Evolutionary conservation across 2,888 invertebrate genomes (phyloP).

Genomic region (Cryptosula pallasiana): DNA sequence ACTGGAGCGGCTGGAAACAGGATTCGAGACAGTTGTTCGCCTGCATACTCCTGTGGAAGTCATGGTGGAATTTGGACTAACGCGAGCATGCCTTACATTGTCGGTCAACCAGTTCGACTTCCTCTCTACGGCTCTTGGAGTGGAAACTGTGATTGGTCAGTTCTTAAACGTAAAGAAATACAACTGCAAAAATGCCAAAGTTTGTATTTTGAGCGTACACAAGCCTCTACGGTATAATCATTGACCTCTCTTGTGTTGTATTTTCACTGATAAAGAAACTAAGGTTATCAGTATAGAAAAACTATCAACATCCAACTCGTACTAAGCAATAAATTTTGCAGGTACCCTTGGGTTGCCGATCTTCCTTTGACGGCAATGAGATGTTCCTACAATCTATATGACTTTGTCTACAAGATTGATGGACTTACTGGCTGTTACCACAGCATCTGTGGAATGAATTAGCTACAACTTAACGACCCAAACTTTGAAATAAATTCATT

Average conservation of each 20-base stretch:
- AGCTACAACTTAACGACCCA: too few species aligned
- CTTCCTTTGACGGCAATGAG: neutral
- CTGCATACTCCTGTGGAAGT: neutral
- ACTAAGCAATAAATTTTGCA: too few species aligned
- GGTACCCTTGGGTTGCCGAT: neutral
- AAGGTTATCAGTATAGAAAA: too few species aligned
- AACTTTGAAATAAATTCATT: too few species aligned
- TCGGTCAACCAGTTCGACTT: neutral
- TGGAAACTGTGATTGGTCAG: neutral
- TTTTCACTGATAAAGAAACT: too few species aligned
- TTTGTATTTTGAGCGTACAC: too few species aligned
- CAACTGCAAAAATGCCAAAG: too few species aligned
- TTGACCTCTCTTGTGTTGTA: too few species aligned
- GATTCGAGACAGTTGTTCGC: neutral
- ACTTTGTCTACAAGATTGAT: neutral
- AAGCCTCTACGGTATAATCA: too few species aligned
- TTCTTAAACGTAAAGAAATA: too few species aligned
- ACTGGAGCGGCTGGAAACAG: neutral
- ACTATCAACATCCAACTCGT: too few species aligned
- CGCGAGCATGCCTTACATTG: neutral
- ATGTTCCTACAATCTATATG: too few species aligned
- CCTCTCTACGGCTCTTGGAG: neutral
- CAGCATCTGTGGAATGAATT: constrained; percentile 2
- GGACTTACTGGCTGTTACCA: neutral
- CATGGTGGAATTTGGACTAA: neutral